Evolutionary conservation across 2,888 invertebrate species (phyloP), one percentile per base, ranked within the genome.

Genomic region (Lycaena phlaeas): DNA sequence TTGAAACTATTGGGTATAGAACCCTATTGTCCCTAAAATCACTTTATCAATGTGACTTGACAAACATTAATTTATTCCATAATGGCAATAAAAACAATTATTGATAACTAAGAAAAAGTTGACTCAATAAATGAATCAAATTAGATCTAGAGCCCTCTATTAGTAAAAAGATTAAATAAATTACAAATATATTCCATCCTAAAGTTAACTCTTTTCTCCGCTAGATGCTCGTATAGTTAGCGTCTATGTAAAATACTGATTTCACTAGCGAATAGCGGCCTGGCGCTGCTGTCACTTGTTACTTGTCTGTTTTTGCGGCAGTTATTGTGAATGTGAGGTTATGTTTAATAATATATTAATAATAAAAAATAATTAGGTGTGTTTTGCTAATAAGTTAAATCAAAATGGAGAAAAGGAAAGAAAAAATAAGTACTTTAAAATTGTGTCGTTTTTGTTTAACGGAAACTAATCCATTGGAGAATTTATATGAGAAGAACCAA

Each of bases 371-470:
- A 49, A 39, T 49, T 45, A 51, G 50, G 43, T 51, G 41, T 47
- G 38, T 48, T 43, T 36, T 47, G 49, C 36, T 43, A 43, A 45
- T 43, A 44, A 38, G 44, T 27, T 39, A 44, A 38, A 40, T 41
- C 41, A 74, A 71, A 64, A 89, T 89, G 89, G 89, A 89, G 61
- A 86, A 79, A 56, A 82, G 89, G 66, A 86, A 86, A 62, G 82
- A 86, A 53, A 79, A 85, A 52, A 66, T 93, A 45, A 86, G 88
- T 64, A 74, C 82, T 36, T 85, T 89, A 72, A 87, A 88, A 71
- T 85, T 92, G 46, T 93, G 93, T 69, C 87, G 93, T 52, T 93
- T 93, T 72, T 93, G 93, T 71, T 78, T 93, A 55, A 73, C 86
- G 45, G 88, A 89, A 62, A 86, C 88, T 52, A 86, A 84, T 48